phyloP scores from a whole-genome alignment of 2,797 vertebrate genomes.

The Rhabdomys pumilio region DNA sequence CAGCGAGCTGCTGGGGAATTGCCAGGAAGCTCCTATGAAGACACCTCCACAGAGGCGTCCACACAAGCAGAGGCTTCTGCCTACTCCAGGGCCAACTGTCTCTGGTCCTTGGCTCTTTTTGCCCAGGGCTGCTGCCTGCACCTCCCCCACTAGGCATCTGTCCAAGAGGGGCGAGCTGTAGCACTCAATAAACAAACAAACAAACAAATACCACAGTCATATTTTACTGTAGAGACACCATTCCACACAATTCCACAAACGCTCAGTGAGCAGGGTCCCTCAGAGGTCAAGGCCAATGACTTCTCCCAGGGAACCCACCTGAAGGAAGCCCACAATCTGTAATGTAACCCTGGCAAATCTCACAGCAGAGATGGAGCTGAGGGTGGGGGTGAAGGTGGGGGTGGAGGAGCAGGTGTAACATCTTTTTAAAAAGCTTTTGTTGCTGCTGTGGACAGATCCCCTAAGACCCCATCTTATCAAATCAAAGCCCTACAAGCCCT shows the following conservation, averaged over 20 bases:
- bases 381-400: rapidly evolving
- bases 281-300: conserved; percentile 41
- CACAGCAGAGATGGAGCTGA: not conserved
- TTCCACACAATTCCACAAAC: conserved; percentile 78
- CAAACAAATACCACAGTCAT: conserved; percentile 59
- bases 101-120: conserved; percentile 66
- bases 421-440: not conserved
- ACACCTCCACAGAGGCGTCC: not conserved
- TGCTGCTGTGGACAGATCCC: conserved; percentile 37
- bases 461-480: not conserved
- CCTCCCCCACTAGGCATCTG: conserved; percentile 66
- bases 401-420: not conserved
- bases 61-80: conserved; percentile 76
- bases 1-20: not conserved
- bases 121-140: conserved; percentile 57
- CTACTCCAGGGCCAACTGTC: conserved; percentile 50
- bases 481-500: conserved; percentile 14
- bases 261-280: not conserved
- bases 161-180: conserved; percentile 72
- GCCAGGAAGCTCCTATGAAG: not conserved
- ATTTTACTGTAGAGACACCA: conserved; percentile 79
- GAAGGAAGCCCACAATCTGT: conserved; percentile 58
- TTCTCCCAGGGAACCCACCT: conserved; percentile 70
- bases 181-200: conserved; percentile 50
- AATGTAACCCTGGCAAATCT: not conserved